Conservation (phyloP, 2,888 invertebrate species). For the Cheilosia variabilis region DNA sequence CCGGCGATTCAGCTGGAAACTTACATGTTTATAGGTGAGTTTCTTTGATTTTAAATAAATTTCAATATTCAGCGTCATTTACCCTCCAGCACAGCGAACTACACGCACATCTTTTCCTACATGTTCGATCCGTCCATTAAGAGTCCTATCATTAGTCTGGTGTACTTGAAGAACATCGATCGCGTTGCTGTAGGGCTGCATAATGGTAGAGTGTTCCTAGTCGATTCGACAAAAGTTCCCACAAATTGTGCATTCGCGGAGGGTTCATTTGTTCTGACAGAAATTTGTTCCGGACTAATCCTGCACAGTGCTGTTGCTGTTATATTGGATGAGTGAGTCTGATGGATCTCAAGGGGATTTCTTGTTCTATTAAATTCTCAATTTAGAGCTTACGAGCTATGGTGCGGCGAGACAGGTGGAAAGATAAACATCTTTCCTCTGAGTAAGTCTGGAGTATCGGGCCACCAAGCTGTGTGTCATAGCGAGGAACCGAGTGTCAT, state of each 20-base stretch:
- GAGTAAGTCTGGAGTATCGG: slow-evolving; percentile 88
- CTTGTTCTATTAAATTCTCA: slow-evolving; percentile 10
- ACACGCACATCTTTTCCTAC: slow-evolving; percentile 86
- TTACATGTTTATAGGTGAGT: slow-evolving; percentile 91
- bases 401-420: slow-evolving; percentile 94
- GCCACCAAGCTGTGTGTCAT: slow-evolving; percentile 89
- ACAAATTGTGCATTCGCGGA: slow-evolving; percentile 87
- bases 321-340: slow-evolving; percentile 79
- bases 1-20: slow-evolving; percentile 94
- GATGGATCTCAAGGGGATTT: not conserved
- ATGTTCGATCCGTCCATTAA: slow-evolving; percentile 88
- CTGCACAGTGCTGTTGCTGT: slow-evolving; percentile 89
- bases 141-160: slow-evolving; percentile 88
- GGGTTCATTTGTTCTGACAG: slow-evolving; percentile 91
- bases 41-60: not conserved
- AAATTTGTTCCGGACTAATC: slow-evolving; percentile 88
- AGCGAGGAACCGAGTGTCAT: slow-evolving; percentile 83
- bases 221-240: slow-evolving; percentile 86
- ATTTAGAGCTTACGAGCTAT: slow-evolving; percentile 88
- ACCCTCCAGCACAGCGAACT: slow-evolving; percentile 84
- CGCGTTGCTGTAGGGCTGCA: slow-evolving; percentile 92
- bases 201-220: slow-evolving; percentile 91
- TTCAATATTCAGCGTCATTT: slow-evolving; percentile 4
- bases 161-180: slow-evolving; percentile 87
- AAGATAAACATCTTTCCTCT: slow-evolving; percentile 91